Evolutionary conservation across 2,113 vertebrate species (phyloP).

Genomic region (Oncorhynchus clarkii): DNA sequence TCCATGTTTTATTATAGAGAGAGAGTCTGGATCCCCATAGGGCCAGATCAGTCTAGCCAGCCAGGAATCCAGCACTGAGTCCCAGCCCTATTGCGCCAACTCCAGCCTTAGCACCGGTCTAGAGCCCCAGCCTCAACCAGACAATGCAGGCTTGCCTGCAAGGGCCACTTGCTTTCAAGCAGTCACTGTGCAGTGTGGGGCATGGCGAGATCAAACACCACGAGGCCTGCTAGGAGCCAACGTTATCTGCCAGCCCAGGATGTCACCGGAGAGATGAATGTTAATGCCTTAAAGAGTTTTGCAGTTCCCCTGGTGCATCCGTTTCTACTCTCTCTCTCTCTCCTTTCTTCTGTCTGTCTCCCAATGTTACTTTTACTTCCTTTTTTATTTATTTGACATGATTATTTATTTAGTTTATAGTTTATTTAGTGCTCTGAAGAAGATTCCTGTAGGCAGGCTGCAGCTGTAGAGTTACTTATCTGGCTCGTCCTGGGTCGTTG

Average conservation of each 20-base stretch:
- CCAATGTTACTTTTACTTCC: background rate
- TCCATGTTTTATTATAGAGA: conserved; percentile 68
- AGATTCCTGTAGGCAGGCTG: conserved; percentile 29
- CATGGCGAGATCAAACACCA: conserved; percentile 15
- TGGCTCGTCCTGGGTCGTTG: conserved; percentile 7
- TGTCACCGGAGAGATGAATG: conserved; percentile 21
- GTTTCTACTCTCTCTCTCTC: background rate
- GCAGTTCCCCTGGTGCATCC: background rate
- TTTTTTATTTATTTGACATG: background rate
- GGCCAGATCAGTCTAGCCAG: conserved; percentile 49
- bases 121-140: background rate
- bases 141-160: background rate
- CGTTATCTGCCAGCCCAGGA: conserved; percentile 31
- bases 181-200: conserved; percentile 1
- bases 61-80: conserved; percentile 44
- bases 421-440: too few species aligned
- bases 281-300: conserved; percentile 24
- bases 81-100: conserved; percentile 5
- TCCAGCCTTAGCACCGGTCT: conserved; percentile 10
- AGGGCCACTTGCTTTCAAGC: conserved; percentile 3
- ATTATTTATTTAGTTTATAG: too few species aligned
- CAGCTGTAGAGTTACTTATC: conserved; percentile 45
- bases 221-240: conserved; percentile 4
- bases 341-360: background rate
- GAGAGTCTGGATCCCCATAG: conserved; percentile 45